Evolutionary conservation across 2,113 vertebrate species (phyloP).

Genomic region (Carettochelys insculpta): DNA sequence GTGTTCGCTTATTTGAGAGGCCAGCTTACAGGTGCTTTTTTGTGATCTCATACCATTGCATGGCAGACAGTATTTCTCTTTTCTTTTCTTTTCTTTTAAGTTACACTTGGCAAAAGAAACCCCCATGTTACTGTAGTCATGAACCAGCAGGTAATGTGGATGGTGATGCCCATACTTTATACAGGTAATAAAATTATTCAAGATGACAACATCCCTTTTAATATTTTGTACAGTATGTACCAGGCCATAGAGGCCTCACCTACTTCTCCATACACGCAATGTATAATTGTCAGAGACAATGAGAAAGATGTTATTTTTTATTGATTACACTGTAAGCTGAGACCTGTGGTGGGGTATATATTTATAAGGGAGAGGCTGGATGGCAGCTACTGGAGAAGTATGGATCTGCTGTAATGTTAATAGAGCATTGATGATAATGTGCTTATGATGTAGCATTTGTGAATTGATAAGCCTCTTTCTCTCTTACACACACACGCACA

Average conservation of each 20-base stretch:
- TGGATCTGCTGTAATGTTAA: background rate
- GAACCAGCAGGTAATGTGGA: background rate
- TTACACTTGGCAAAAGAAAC: background rate
- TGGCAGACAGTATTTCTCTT: fast-evolving
- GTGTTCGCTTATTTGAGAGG: background rate
- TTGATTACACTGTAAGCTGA: background rate
- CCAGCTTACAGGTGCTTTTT: background rate
- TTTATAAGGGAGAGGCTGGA: background rate
- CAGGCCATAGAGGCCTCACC: background rate
- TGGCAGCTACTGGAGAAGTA: background rate
- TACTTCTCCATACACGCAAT: background rate
- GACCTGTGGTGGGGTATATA: background rate
- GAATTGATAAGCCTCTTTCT: background rate
- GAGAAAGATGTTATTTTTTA: background rate
- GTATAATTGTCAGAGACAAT: background rate
- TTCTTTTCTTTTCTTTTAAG: background rate
- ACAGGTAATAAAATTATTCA: background rate
- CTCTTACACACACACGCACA: no score
- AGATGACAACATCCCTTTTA: background rate
- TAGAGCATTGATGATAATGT: background rate
- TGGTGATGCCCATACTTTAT: background rate
- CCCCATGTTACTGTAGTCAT: background rate
- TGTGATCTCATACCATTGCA: background rate
- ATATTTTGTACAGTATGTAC: background rate
- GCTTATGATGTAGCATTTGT: background rate